phyloP scores from a whole-genome alignment of 2,113 vertebrate genomes.

The Aplodontia rufa region DNA sequence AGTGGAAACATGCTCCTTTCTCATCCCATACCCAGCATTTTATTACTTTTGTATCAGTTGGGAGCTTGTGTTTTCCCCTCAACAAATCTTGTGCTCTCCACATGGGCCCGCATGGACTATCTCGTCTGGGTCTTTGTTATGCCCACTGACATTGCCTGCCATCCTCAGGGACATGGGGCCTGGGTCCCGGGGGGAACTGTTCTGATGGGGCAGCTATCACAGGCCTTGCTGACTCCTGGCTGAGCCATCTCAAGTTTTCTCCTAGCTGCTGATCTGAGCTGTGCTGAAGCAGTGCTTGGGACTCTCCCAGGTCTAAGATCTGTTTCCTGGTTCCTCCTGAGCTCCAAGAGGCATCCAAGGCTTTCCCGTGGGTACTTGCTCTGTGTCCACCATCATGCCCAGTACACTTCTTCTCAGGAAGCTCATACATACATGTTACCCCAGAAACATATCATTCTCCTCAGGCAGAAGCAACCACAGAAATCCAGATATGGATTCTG shows the following conservation, averaged over 20 bases:
- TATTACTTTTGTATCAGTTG: neutral
- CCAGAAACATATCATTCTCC: neutral
- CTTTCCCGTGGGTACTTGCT: neutral
- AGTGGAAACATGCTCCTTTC: neutral
- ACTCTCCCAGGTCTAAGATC: neutral
- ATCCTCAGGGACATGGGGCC: neutral
- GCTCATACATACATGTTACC: neutral
- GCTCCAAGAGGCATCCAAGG: neutral
- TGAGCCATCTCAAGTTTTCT: neutral
- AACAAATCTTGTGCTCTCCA: neutral
- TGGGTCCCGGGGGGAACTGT: no score
- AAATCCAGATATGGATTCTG: neutral
- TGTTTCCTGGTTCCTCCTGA: neutral
- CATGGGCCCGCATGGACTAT: neutral
- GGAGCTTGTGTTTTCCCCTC: neutral
- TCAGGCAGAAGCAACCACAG: neutral
- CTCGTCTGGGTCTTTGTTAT: accelerated
- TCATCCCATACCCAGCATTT: neutral
- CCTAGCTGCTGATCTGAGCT: neutral
- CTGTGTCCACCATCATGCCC: accelerated
- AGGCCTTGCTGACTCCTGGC: neutral
- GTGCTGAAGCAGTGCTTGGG: neutral
- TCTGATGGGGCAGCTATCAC: neutral
- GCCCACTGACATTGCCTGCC: no score
- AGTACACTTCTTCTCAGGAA: neutral